Evolutionary conservation across 37 sponge, comb jelly and placozoan genomes (phyloP), one percentile per base, ranked within the genome.

Genomic region (Beroe ovata): DNA sequence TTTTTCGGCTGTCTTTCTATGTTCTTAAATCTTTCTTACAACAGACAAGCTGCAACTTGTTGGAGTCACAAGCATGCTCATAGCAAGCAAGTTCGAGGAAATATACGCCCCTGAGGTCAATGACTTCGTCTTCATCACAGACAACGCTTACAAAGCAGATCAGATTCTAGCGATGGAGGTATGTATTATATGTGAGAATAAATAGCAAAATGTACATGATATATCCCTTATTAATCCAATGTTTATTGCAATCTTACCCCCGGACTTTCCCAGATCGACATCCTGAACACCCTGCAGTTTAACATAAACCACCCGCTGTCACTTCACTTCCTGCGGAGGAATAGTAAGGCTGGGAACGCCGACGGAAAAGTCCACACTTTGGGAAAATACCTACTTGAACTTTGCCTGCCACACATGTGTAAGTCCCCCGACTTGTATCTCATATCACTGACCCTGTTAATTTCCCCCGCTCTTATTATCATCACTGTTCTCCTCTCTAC

Each of bases 1-100:
- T n/a, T n/a, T n/a, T n/a, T n/a, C n/a, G n/a, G n/a, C n/a, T n/a
- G n/a, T n/a, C n/a, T n/a, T n/a, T n/a, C n/a, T n/a, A n/a, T n/a
- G n/a, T n/a, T n/a, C n/a, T n/a, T n/a, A n/a, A n/a, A n/a, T n/a
- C n/a, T n/a, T n/a, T n/a, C n/a, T n/a, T n/a, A n/a, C n/a, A n/a
- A n/a, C 54, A 77, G 84, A 77, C 37, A 91, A 96, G 23, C 91
- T 99, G 23, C 99, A 99, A 93, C 89, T 99, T 60, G 94, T 96
- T 71, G 99, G 99, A 28, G 96, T 99, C 39, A 96, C 96, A 0
- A 94, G 96, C 30, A 96, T 99, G 95, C 61, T 96, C 47, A 90
- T 99, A 62, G 99, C 99, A 54, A 94, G 94, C 81, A 99, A 99
- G 90, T 99, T 96, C 90, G 99, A 99, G 77, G 99, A 99, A 90